Percentiles rank a stretch among this genome's conserved stretches.
These are phyloP conservation scores for Norana najaformis DNA, from an alignment of 2,888 invertebrate genomes.

Conservation along the genomic window DNA sequence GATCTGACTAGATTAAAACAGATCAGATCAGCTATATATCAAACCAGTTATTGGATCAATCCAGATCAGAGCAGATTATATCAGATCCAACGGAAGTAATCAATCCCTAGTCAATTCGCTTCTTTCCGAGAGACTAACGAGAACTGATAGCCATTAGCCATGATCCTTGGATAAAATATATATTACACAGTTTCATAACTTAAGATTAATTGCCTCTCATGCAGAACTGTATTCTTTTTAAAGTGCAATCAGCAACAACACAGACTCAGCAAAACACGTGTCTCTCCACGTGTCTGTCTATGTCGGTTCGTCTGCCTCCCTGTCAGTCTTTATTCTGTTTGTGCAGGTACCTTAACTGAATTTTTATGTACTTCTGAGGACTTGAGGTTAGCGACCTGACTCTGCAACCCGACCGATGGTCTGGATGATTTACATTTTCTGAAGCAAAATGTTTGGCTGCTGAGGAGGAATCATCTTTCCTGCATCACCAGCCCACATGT, in stretches of 20 bases:
- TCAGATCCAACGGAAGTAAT: no score
- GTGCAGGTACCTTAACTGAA: not conserved
- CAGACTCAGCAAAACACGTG: not conserved
- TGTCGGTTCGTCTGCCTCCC: not conserved
- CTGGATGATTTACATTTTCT: constrained; percentile 17
- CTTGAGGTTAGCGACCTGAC: no score
- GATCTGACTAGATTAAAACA: no score
- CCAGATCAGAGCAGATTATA: no score
- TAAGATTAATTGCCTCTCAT: not conserved
- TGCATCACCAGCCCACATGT: not conserved
- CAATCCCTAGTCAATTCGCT: not conserved
- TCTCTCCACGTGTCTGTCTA: not conserved
- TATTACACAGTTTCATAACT: not conserved
- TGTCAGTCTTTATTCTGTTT: not conserved
- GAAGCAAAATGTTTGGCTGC: not conserved
- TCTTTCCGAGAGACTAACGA: not conserved
- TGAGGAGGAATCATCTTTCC: not conserved
- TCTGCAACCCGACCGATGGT: no score
- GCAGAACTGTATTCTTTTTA: no score
- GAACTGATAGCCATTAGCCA: not conserved
- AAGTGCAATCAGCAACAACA: no score
- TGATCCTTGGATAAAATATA: not conserved
- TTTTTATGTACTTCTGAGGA: not conserved
- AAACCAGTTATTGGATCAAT: no score
- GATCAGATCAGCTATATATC: no score